Evolutionary conservation across 2,888 invertebrate species (phyloP).

Genomic region (Tupiocoris notatus): DNA sequence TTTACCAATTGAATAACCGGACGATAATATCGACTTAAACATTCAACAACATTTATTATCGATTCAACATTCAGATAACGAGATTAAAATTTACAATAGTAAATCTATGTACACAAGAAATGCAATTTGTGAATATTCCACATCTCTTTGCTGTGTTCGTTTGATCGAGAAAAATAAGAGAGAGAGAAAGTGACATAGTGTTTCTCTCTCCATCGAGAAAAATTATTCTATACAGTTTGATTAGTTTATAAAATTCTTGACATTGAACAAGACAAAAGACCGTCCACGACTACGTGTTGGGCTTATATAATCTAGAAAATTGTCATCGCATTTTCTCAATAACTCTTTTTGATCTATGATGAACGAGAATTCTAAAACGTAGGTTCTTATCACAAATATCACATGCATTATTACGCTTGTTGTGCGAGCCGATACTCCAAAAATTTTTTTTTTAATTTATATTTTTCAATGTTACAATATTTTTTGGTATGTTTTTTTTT

Average conservation of each 20-base stretch:
- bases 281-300: not conserved
- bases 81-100: conserved; percentile 15
- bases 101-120: conserved; percentile 22
- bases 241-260: not conserved
- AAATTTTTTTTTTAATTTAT: not conserved
- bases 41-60: conserved; percentile 36
- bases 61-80: conserved; percentile 24
- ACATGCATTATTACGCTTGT: conserved; percentile 43
- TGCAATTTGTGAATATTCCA: conserved; percentile 1
- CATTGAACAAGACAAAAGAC: not conserved
- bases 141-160: no score
- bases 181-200: not conserved
- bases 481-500: not conserved
- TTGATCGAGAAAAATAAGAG: conserved; percentile 10
- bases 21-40: no score
- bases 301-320: conserved; percentile 32
- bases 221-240: conserved; percentile 22
- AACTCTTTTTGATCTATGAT: conserved; percentile 8
- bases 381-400: conserved; percentile 45
- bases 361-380: not conserved
- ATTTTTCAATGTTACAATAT: not conserved
- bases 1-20: no score
- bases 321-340: conserved; percentile 41
- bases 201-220: not conserved
- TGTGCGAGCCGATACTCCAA: conserved; percentile 12